A percentile compares a stretch with the other conserved stretches of the same genome.
Conservation (phyloP, 2,888 invertebrate genomes). For the Drosophila anomalata region DNA sequence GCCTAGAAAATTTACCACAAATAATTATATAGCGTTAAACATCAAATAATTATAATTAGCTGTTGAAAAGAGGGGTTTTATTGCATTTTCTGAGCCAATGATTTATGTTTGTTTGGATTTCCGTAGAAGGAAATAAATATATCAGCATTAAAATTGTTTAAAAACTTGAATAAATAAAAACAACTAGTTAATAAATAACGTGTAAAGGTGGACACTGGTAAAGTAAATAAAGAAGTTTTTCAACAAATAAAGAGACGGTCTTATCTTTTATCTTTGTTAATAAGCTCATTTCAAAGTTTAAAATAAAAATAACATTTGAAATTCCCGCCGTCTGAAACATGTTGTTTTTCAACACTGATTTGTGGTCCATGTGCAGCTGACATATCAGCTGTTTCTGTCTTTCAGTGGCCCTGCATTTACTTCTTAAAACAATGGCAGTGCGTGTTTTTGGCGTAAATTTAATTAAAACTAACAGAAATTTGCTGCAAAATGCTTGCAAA, state of each 20-base stretch:
- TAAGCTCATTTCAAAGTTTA: no score
- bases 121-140: constrained; percentile 49
- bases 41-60: constrained; percentile 63
- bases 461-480: constrained; percentile 75
- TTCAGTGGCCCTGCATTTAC: constrained; percentile 38
- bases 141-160: constrained; percentile 75
- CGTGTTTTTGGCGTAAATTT: constrained; percentile 78
- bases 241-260: background rate
- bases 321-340: background rate
- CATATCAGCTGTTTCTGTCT: constrained; percentile 56
- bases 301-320: background rate
- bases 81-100: constrained; percentile 58
- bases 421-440: constrained; percentile 64
- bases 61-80: constrained; percentile 64
- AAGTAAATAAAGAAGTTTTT: constrained; percentile 29
- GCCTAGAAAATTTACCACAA: constrained; percentile 70
- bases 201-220: constrained; percentile 66
- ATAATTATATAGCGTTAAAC: constrained; percentile 69
- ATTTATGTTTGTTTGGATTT: constrained; percentile 57
- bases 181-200: constrained; percentile 72
- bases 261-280: background rate
- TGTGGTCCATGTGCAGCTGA: constrained; percentile 1
- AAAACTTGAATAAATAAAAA: constrained; percentile 32
- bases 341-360: constrained; percentile 13
- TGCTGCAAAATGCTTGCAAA: constrained; percentile 64